These are phyloP conservation scores for Leucoraja erinaceus DNA, from an alignment of 2,113 vertebrate genomes.

Conservation along the genomic window DNA sequence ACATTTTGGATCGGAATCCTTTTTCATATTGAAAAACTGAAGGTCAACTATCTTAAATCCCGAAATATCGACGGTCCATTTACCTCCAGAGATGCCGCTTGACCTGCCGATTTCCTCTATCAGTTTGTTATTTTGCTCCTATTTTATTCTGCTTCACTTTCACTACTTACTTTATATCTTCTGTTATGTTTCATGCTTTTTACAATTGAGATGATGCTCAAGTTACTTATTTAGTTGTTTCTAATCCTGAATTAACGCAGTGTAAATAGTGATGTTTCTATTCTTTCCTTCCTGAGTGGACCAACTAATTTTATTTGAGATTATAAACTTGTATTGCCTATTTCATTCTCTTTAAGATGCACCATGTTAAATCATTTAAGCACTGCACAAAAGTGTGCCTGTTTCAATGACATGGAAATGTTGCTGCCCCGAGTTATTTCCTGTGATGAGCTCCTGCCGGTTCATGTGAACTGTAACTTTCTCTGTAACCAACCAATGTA, in stretches of 20 bases:
- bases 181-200: neutral
- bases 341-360: neutral
- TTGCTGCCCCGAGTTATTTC: neutral
- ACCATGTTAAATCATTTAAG: neutral
- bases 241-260: neutral
- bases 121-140: no score
- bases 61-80: no score
- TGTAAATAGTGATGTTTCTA: neutral
- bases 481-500: neutral
- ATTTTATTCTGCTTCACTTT: neutral
- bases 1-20: no score
- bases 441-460: neutral
- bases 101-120: no score
- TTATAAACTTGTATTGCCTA: neutral
- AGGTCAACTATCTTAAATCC: no score
- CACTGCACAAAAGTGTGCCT: neutral
- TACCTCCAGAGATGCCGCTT: no score
- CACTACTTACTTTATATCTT: neutral
- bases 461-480: neutral
- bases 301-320: neutral
- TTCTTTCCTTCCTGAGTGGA: neutral
- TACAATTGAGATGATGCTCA: neutral
- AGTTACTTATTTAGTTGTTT: neutral
- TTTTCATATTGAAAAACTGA: no score
- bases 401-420: neutral